Evolutionary conservation across 1,140 invertebrate genomes (phyloP).

Genomic region (Lordiphosa stackelbergi): DNA sequence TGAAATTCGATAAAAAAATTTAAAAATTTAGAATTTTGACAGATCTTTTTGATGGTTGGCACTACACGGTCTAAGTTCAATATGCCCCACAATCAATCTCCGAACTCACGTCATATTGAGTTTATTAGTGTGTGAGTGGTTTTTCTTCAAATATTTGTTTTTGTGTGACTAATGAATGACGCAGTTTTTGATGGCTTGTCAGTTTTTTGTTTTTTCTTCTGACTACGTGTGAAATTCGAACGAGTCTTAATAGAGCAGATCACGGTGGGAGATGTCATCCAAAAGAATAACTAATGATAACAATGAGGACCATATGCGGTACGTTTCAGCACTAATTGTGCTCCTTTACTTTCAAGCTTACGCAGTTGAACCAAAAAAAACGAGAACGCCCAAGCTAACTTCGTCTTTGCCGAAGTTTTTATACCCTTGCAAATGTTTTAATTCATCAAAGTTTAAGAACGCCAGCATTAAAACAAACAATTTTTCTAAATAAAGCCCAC

Average conservation of each 20-base stretch:
- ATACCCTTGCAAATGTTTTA: too few species aligned
- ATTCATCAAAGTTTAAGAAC: too few species aligned
- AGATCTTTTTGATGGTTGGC: conserved; percentile 7
- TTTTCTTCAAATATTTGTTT: conserved; percentile 9
- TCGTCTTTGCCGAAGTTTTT: too few species aligned
- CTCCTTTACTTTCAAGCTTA: too few species aligned
- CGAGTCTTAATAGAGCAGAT: not conserved
- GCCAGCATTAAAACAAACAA: too few species aligned
- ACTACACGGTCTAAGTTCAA: conserved; percentile 45
- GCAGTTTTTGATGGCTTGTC: conserved; percentile 49
- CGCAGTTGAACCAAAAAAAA: too few species aligned
- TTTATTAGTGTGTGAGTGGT: conserved; percentile 21
- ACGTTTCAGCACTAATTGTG: too few species aligned
- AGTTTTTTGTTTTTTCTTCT: conserved; percentile 15
- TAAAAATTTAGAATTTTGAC: conserved; percentile 15
- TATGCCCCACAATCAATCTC: conserved; percentile 47
- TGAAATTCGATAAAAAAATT: conserved; percentile 52
- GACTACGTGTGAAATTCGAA: conserved; percentile 53
- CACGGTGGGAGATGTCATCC: conserved; percentile 13
- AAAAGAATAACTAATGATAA: conserved; percentile 44
- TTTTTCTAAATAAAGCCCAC: too few species aligned
- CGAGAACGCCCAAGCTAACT: too few species aligned
- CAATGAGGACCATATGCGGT: not conserved
- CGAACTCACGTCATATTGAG: conserved; percentile 19
- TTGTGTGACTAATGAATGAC: conserved; percentile 61